These are phyloP conservation scores for Drosophila testacea DNA, from an alignment of 2,888 invertebrate species.

Conservation along the genomic window DNA sequence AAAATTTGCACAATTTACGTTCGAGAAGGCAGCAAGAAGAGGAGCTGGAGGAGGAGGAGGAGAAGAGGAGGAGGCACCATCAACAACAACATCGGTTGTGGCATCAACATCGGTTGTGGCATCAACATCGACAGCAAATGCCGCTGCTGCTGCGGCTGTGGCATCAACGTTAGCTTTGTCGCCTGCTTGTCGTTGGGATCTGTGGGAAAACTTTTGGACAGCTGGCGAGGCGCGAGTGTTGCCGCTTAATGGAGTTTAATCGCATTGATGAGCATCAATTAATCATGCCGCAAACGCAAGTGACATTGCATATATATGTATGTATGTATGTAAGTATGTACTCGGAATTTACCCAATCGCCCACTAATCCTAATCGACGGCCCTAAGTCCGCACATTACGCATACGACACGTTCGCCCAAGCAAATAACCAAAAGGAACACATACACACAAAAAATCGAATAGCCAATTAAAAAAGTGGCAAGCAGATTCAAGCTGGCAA, in stretches of 20 bases:
- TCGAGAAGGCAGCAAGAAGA: slow-evolving; percentile 24
- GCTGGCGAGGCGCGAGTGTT: slow-evolving; percentile 67
- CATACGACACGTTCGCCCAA: slow-evolving; percentile 71
- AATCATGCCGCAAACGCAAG: slow-evolving; percentile 74
- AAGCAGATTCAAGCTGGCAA: slow-evolving; percentile 48
- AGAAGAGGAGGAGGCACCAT: neutral
- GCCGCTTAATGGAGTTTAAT: slow-evolving; percentile 75
- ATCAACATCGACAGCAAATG: neutral
- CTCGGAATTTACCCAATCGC: neutral
- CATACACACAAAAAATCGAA: slow-evolving; percentile 41
- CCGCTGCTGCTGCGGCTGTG: slow-evolving; percentile 1
- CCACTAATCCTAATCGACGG: slow-evolving; percentile 62
- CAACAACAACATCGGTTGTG: neutral
- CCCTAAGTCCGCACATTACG: slow-evolving; percentile 69
- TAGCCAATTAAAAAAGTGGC: slow-evolving; percentile 75
- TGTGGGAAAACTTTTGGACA: slow-evolving; percentile 54
- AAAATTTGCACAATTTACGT: slow-evolving; percentile 71
- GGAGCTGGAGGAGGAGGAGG: neutral
- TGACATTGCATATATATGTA: slow-evolving; percentile 43
- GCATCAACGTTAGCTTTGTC: slow-evolving; percentile 24
- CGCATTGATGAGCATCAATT: slow-evolving; percentile 79
- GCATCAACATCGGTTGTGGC: slow-evolving; percentile 3
- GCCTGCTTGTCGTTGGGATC: slow-evolving; percentile 50
- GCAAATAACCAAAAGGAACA: slow-evolving; percentile 2
- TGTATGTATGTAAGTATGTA: neutral